Conservation (phyloP, 2,113 vertebrate species). For the Atlantisia rogersi region DNA sequence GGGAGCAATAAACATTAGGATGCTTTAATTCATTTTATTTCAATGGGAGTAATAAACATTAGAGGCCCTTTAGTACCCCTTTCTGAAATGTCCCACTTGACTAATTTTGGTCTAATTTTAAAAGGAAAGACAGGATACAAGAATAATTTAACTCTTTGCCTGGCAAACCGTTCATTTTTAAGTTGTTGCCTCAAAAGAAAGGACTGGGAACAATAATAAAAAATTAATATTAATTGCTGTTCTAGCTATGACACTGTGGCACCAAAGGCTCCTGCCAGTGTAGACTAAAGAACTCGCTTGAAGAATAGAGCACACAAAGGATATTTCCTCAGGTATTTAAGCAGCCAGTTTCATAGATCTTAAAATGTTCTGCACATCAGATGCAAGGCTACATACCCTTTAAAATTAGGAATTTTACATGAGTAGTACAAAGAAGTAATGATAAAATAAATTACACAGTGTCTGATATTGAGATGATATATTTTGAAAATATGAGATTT, state of each 20-base stretch:
- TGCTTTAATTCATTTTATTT: slow-evolving; percentile 68
- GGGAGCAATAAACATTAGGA: slow-evolving; percentile 72
- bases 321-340: background rate
- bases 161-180: slow-evolving; percentile 39
- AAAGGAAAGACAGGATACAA: slow-evolving; percentile 22
- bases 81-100: slow-evolving; percentile 58
- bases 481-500: background rate
- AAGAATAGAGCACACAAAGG: background rate
- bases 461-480: background rate
- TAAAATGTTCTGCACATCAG: background rate
- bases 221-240: background rate
- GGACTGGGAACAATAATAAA: background rate
- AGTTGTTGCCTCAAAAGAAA: background rate
- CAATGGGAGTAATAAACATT: slow-evolving; percentile 70
- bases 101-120: slow-evolving; percentile 53
- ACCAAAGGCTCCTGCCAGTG: background rate
- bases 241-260: background rate
- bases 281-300: background rate
- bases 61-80: slow-evolving; percentile 49
- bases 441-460: background rate
- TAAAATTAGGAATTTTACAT: background rate
- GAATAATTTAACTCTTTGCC: slow-evolving; percentile 58
- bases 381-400: background rate
- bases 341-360: background rate
- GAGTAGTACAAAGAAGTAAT: background rate